A percentile compares a stretch with the other conserved stretches of the same genome.
phyloP scores from a whole-genome alignment of 2,888 invertebrate genomes.

The Hirtodrosophila confusa region DNA sequence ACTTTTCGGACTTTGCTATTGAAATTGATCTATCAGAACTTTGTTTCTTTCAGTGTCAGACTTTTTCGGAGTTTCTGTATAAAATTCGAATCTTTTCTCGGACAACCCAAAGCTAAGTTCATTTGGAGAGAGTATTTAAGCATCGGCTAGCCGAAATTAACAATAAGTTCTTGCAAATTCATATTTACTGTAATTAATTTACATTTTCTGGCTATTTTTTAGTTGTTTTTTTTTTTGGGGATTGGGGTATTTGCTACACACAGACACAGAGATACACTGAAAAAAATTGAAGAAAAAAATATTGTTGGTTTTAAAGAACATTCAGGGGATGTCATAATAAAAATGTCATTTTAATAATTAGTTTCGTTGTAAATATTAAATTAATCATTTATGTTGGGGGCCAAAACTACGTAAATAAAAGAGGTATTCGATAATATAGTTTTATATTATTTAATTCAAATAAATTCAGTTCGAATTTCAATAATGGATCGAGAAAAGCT shows the following conservation, averaged over 20 bases:
- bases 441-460: not conserved
- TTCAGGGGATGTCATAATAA: conserved; percentile 49
- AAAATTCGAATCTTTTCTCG: too few species aligned
- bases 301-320: conserved; percentile 58
- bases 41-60: too few species aligned
- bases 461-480: not conserved
- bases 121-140: conserved; percentile 18
- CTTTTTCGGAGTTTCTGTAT: too few species aligned
- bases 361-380: conserved; percentile 1
- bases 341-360: conserved; percentile 7
- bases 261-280: conserved; percentile 79
- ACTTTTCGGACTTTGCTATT: too few species aligned
- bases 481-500: too few species aligned
- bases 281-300: conserved; percentile 75
- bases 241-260: conserved; percentile 65
- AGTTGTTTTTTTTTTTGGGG: conserved; percentile 36
- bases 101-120: too few species aligned
- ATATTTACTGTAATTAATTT: conserved; percentile 4
- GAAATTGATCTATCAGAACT: too few species aligned
- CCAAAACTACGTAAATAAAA: conserved; percentile 18
- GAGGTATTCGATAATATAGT: too few species aligned
- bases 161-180: not conserved
- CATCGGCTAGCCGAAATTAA: conserved; percentile 38
- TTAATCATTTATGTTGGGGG: conserved; percentile 8
- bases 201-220: conserved; percentile 9